Percentiles rank a stretch among this genome's conserved stretches.
These are phyloP conservation scores for Lymantria dispar DNA, from an alignment of 2,888 invertebrate species.

Conservation along the genomic window DNA sequence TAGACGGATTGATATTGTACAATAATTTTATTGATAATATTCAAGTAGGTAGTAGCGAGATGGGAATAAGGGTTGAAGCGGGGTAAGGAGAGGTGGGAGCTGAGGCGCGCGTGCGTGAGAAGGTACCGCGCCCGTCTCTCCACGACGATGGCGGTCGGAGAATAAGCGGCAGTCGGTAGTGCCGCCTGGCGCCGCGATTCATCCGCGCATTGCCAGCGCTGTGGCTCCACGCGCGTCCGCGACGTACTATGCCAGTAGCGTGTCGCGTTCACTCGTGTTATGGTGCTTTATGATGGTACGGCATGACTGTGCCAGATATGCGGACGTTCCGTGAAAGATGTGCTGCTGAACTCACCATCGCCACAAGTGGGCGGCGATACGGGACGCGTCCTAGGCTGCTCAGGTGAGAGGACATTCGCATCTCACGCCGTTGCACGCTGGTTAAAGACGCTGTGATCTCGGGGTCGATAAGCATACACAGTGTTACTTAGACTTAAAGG, in stretches of 20 bases:
- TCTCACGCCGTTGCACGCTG: slow-evolving; percentile 57
- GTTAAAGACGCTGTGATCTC: slow-evolving; percentile 63
- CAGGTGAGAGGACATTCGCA: slow-evolving; percentile 74
- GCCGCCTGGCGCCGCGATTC: slow-evolving; percentile 60
- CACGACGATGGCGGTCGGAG: slow-evolving; percentile 34
- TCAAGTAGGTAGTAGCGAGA: slow-evolving; percentile 73
- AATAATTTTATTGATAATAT: slow-evolving; percentile 82
- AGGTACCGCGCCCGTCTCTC: slow-evolving; percentile 62
- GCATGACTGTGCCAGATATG: slow-evolving; percentile 76
- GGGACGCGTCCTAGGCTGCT: slow-evolving; percentile 64
- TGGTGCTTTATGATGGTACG: slow-evolving; percentile 79
- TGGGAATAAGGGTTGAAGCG: slow-evolving; percentile 59
- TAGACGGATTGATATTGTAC: slow-evolving; percentile 65
- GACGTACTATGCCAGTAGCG: slow-evolving; percentile 65
- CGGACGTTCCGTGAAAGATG: slow-evolving; percentile 76
- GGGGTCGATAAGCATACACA: slow-evolving; percentile 67
- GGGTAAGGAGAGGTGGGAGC: slow-evolving; percentile 32
- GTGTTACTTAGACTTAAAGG: slow-evolving; percentile 23
- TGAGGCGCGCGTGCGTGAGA: slow-evolving; percentile 61
- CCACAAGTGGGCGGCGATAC: slow-evolving; percentile 78
- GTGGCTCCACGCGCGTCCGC: slow-evolving; percentile 37
- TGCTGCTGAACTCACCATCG: slow-evolving; percentile 54
- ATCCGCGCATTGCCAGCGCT: slow-evolving; percentile 38
- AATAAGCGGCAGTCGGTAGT: slow-evolving; percentile 57
- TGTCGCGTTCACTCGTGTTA: slow-evolving; percentile 71